Base-by-base conservation (phyloP, 1,140 invertebrate species). In the Pteromalus puparum region DNA sequence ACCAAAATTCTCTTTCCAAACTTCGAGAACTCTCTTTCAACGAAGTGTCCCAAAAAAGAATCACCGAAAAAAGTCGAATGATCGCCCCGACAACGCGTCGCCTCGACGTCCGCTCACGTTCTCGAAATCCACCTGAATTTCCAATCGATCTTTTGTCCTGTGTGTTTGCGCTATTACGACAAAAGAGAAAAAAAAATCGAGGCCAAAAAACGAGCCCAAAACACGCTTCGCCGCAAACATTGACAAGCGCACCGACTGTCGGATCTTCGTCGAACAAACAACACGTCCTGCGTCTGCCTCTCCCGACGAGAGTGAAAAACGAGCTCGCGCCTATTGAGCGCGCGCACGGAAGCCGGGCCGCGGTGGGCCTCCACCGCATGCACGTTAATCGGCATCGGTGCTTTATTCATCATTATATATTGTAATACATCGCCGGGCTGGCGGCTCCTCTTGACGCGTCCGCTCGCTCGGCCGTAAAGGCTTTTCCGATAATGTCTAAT, bases 401-500 rank as follows among this genome's bases (percentile, higher is more conserved):
- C 68, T 65, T 77, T 74, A 83, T 77, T 76, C 38, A 65, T 85
- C 75, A 82, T n/a, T n/a, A n/a, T 72, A 77, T 85, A 53, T n/a
- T n/a, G n/a, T 5, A 34, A 46, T 34, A 18, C 15, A 18, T 42
- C 38, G 38, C 38, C 10, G 34, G 65, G 38, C 21, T 61, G 61
- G 77, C 61, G n/a, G 21, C 30, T 13, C 34, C 30, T 30, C 15
- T 34, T 34, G 28, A 21, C 21, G 9, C 72, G 26, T 42, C 72
- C 73, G 1, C 26, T 2, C 5, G 79, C 67, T 1, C 30, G 53
- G 26, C 24, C 79, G 21, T 26, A 82, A 72, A 72, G 82, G 86
- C 61, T 87, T 81, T 76, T 10, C 26, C 88, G 89, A 91, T 91
- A 90, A 88, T 89, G 88, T 88, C 89, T 89, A 91, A 91, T 90